These are phyloP conservation scores for Heliconius nattereri DNA, from an alignment of 1,140 invertebrate genomes.

Conservation along the genomic window DNA sequence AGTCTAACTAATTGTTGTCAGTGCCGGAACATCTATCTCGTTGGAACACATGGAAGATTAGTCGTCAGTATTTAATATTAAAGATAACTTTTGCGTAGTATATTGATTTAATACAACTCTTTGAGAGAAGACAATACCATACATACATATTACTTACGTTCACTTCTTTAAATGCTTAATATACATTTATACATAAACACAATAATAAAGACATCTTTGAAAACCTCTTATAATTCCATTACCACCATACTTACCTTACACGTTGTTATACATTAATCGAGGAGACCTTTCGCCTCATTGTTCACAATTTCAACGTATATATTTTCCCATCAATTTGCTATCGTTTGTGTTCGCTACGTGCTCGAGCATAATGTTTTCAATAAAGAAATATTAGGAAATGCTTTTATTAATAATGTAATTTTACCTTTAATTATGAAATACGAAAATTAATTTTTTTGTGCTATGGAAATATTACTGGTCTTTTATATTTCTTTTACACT, in stretches of 20 bases:
- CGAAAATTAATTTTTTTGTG: background rate
- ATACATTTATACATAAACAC: background rate
- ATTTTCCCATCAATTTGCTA: conserved; percentile 13
- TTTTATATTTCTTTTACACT: background rate
- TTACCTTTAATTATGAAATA: background rate
- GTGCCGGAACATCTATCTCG: too few species aligned
- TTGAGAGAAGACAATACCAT: background rate
- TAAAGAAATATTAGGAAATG: conserved; percentile 11
- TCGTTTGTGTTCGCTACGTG: conserved; percentile 11
- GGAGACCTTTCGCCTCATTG: conserved; percentile 12
- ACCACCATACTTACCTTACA: conserved; percentile 4
- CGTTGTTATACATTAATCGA: conserved; percentile 11
- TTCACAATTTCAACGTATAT: conserved; percentile 9
- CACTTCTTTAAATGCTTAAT: background rate
- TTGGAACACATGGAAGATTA: too few species aligned
- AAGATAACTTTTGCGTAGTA: too few species aligned
- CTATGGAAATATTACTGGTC: background rate
- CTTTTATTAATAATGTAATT: background rate
- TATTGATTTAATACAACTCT: too few species aligned
- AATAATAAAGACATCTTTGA: background rate
- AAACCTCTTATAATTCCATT: conserved; percentile 3
- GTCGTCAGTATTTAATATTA: too few species aligned
- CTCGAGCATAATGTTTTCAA: conserved; percentile 11
- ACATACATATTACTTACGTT: background rate
- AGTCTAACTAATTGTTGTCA: too few species aligned